Conservation (phyloP, 1,140 invertebrate genomes). For the Drosophila pachea region DNA sequence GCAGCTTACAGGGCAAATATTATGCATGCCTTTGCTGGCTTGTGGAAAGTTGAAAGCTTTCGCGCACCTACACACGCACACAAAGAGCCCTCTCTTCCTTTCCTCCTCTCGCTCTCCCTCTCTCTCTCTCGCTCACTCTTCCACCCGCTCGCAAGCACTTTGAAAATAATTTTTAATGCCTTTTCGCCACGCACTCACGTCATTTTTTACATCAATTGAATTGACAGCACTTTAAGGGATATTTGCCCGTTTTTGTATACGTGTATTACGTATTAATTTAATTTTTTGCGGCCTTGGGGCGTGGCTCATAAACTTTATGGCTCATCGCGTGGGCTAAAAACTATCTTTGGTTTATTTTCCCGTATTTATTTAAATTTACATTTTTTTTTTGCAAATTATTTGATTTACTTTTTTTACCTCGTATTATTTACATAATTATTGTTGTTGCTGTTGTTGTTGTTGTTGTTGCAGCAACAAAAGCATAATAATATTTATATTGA, state of each 20-base stretch:
- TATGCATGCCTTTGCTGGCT: constrained; percentile 14
- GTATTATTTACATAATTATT: neutral
- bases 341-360: too few relatives aligned
- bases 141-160: neutral
- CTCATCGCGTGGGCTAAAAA: neutral
- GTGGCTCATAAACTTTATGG: neutral
- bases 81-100: neutral
- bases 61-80: constrained; percentile 7
- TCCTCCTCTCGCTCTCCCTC: neutral
- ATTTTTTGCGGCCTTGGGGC: neutral
- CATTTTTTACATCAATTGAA: constrained; percentile 28
- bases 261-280: neutral
- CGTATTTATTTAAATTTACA: neutral
- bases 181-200: constrained; percentile 6
- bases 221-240: constrained; percentile 13
- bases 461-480: neutral
- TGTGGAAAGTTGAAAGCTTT: constrained; percentile 48
- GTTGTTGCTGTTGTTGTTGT: too few relatives aligned
- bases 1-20: constrained; percentile 14
- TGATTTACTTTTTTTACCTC: neutral
- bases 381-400: too few relatives aligned
- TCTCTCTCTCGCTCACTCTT: neutral
- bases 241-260: neutral
- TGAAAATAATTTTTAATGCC: constrained; percentile 41
- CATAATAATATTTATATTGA: constrained; percentile 14